These are phyloP conservation scores for Lerista edwardsae DNA, from an alignment of 2,797 vertebrate species.

Conservation along the genomic window DNA sequence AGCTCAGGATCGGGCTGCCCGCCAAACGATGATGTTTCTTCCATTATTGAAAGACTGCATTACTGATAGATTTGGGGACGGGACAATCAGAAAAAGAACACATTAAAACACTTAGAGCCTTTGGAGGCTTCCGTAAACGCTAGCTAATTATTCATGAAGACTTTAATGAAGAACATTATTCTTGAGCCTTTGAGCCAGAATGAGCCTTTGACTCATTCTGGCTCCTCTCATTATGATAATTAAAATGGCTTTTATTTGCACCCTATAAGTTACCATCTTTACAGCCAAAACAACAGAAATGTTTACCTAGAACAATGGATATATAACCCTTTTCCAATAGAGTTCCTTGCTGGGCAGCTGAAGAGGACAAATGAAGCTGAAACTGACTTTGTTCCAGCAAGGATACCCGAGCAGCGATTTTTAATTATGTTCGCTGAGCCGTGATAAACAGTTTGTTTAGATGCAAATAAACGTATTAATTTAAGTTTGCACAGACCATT, in stretches of 20 bases:
- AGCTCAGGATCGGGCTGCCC: no score
- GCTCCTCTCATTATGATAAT: constrained; percentile 55
- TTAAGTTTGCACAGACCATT: constrained; percentile 7
- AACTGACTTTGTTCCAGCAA: constrained; percentile 2
- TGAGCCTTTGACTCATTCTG: constrained; percentile 30
- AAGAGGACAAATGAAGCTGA: constrained; percentile 19
- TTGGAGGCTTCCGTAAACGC: constrained; percentile 27
- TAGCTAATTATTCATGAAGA: constrained; percentile 42
- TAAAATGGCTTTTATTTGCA: constrained; percentile 54
- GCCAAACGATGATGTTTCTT: no score
- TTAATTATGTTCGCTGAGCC: constrained; percentile 35
- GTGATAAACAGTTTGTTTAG: constrained; percentile 37
- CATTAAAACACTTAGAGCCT: neutral
- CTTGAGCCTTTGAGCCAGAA: constrained; percentile 38
- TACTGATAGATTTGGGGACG: neutral
- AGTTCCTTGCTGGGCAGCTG: neutral
- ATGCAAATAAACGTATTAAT: constrained; percentile 31
- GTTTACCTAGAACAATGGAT: constrained; percentile 45
- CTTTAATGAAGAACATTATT: constrained; percentile 49
- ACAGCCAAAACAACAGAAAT: constrained; percentile 46
- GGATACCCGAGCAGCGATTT: constrained; percentile 30
- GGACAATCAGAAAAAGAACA: neutral
- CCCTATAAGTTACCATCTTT: constrained; percentile 35
- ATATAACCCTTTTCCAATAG: neutral
- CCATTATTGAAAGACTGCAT: neutral